Conservation (phyloP, 1,140 invertebrate genomes). For the Lepidotrigona ventralis region DNA sequence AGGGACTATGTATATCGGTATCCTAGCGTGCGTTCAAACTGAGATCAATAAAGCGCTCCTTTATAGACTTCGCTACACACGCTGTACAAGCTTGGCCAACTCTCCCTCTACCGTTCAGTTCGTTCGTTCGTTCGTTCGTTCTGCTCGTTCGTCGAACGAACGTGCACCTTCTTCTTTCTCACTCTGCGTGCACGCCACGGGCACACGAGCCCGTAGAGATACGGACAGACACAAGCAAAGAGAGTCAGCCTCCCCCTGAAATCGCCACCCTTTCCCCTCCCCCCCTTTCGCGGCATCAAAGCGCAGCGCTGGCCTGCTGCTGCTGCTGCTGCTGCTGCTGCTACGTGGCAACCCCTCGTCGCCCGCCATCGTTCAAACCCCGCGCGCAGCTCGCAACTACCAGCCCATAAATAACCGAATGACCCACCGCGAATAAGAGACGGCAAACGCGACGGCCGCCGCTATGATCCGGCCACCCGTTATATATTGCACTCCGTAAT, state of each 20-base stretch:
- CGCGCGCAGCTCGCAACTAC: constrained; percentile 61
- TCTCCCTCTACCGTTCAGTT: constrained; percentile 35
- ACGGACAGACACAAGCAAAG: constrained; percentile 39
- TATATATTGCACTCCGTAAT: constrained; percentile 45
- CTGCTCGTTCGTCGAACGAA: not conserved
- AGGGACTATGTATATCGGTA: constrained; percentile 73
- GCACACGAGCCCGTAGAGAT: not conserved
- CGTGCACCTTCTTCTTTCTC: constrained; percentile 33
- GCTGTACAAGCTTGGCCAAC: constrained; percentile 76
- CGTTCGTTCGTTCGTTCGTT: constrained; percentile 6
- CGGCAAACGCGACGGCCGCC: constrained; percentile 43
- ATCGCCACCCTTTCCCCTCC: constrained; percentile 55
- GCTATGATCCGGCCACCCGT: constrained; percentile 63
- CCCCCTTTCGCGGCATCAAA: constrained; percentile 51
- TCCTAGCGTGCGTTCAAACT: constrained; percentile 78
- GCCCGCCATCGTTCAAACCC: constrained; percentile 63
- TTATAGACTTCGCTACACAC: constrained; percentile 78
- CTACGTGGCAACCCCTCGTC: constrained; percentile 63
- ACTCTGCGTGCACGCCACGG: not conserved
- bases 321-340: constrained; percentile 1
- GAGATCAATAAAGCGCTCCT: constrained; percentile 80
- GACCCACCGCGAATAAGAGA: constrained; percentile 72
- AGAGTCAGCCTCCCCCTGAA: constrained; percentile 61
- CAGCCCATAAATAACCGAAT: constrained; percentile 76
- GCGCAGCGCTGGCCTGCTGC: constrained; percentile 34